phyloP scores from a whole-genome alignment of 2,888 invertebrate genomes.

The Buathra laborator region DNA sequence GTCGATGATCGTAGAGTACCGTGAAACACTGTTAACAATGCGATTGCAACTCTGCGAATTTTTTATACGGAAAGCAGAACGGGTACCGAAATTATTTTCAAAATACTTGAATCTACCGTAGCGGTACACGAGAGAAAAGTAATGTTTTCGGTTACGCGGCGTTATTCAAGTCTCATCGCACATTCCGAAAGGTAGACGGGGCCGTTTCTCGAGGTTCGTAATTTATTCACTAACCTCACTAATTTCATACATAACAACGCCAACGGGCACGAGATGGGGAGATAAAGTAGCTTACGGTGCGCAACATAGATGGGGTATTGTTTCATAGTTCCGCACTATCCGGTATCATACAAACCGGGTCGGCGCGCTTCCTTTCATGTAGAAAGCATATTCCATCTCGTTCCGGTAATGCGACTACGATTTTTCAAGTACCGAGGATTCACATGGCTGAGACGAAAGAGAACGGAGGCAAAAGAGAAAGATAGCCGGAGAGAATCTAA shows the following conservation, averaged over 20 bases:
- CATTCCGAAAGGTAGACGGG: constrained; percentile 64
- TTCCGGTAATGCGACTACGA: constrained; percentile 62
- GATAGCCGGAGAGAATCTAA: constrained; percentile 65
- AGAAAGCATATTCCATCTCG: constrained; percentile 33
- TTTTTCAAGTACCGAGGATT: constrained; percentile 61
- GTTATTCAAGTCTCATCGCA: constrained; percentile 60
- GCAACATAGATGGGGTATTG: neutral
- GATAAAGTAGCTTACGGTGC: neutral
- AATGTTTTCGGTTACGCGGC: constrained; percentile 4
- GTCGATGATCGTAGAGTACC: too few species aligned
- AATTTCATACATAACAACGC: constrained; percentile 48
- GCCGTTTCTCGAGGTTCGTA: constrained; percentile 12
- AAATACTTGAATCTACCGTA: neutral
- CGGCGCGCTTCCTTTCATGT: constrained; percentile 40
- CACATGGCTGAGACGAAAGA: constrained; percentile 9
- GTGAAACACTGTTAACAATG: too few species aligned
- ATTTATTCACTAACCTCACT: constrained; percentile 52
- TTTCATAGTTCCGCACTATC: constrained; percentile 26
- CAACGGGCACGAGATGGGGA: constrained; percentile 16
- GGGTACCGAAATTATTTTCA: neutral
- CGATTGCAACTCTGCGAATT: too few species aligned
- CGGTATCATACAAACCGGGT: neutral
- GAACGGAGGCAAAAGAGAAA: constrained; percentile 1
- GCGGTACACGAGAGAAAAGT: constrained; percentile 13
- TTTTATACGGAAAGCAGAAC: too few species aligned